These are phyloP conservation scores for Chionoecetes opilio DNA, from an alignment of 1,140 invertebrate species.

Conservation along the genomic window DNA sequence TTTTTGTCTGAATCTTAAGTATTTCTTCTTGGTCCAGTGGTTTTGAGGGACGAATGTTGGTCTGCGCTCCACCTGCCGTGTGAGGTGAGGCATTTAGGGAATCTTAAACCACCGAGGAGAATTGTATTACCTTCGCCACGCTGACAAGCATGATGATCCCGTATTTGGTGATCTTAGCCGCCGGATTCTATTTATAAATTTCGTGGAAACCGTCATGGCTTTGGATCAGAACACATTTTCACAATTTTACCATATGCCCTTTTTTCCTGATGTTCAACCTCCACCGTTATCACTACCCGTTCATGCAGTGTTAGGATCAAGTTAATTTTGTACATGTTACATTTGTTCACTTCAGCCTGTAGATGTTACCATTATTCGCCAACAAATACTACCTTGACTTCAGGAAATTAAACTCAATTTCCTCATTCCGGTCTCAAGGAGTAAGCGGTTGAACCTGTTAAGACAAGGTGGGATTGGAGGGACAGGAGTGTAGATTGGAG, in stretches of 20 bases:
- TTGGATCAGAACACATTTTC: not conserved
- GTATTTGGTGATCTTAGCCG: not conserved
- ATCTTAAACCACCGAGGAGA: constrained; percentile 16
- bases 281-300: not conserved
- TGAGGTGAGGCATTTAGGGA: not conserved
- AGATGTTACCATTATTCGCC: not conserved
- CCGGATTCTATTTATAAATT: not conserved
- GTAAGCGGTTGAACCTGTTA: not conserved
- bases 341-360: not conserved
- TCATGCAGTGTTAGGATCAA: not conserved
- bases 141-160: not conserved
- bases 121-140: not conserved
- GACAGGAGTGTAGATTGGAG: not conserved
- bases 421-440: not conserved
- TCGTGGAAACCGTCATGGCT: not conserved
- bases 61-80: not conserved
- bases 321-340: not conserved
- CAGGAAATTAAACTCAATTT: not conserved
- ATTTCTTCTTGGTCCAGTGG: not conserved
- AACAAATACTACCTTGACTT: not conserved
- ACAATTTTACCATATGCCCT: constrained; percentile 11
- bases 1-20: not conserved
- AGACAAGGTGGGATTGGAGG: not conserved
- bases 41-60: not conserved
- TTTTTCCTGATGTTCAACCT: not conserved